A percentile compares a stretch with the other conserved stretches of the same genome.
Conservation (phyloP, 2,113 vertebrate species). For the Dipodomys merriami region DNA sequence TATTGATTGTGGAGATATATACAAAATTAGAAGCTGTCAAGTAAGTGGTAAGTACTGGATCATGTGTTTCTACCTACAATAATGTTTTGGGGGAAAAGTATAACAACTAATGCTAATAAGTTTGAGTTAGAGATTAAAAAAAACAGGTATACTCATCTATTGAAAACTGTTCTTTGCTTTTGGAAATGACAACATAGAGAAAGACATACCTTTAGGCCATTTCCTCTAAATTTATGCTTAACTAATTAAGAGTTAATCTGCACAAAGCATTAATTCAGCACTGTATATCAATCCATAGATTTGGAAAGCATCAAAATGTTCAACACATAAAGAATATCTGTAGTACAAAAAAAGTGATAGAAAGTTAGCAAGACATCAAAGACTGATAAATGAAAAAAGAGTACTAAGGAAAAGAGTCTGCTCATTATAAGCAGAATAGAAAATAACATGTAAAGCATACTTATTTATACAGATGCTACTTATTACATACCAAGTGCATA, state of each 20-base stretch:
- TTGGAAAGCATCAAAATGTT: not conserved
- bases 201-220: not conserved
- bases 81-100: not conserved
- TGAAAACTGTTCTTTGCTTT: not conserved
- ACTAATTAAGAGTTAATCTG: not conserved
- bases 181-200: not conserved
- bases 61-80: not conserved
- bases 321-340: not conserved
- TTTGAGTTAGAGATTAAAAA: not conserved
- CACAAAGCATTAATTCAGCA: not conserved
- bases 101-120: not conserved
- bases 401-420: not conserved
- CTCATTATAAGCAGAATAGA: not conserved
- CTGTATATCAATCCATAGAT: slow-evolving; percentile 14
- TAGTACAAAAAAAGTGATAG: not conserved
- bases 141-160: not conserved
- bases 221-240: not conserved
- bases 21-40: not conserved
- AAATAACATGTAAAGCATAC: not conserved
- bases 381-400: not conserved
- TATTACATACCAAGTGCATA: not conserved
- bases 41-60: not conserved
- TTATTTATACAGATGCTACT: not conserved
- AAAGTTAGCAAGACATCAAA: slow-evolving; percentile 16
- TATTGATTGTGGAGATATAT: not conserved